Base-by-base conservation (phyloP, 2,888 invertebrate species). In the Callimorpha dominula region DNA sequence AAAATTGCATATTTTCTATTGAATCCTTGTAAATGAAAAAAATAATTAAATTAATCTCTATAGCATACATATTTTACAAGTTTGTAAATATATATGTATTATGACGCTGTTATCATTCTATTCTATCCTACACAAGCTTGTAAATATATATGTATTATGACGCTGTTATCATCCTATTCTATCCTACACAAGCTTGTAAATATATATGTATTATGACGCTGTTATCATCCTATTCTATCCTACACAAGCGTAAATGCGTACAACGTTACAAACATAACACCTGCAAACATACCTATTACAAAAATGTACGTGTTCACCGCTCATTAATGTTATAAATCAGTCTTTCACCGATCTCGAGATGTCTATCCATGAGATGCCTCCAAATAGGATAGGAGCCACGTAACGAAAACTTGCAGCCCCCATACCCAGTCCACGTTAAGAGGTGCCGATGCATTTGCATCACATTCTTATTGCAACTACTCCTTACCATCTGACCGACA, bases 391-490 rank as follows among this genome's bases (percentile, higher is more conserved):
- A 31, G 72, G 65, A 70, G 78, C 57, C 74, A 74, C 78, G 72
- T 72, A 75, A 71, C 75, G 73, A 68, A 65, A 57, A 20, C 57
- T 11, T 57, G 57, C 54, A 66, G 71, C 71, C 63, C 50, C n/a
- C 54, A 66, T 7, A 3, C 31, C 15, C 65, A 31, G 40, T 54
- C 6, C 64, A 40, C 65, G 46, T 15, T n/a, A 70, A 49, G 62
- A 71, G 70, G 65, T 74, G 77, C 77, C 79, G 83, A 83, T 78
- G 74, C 84, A 93, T 92, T 91, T 87, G 87, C 92, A 92, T 92
- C 80, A 82, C 84, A 86, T 89, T 91, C 90, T 90, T 92, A 91
- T 89, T 91, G 87, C 87, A 88, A 86, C 87, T 86, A 82, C 88
- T 80, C 85, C 81, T 83, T 78, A 78, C 82, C 82, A 81, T 77